These are phyloP conservation scores for Mus spicilegus DNA, from an alignment of 2,113 vertebrate genomes.

Conservation along the genomic window DNA sequence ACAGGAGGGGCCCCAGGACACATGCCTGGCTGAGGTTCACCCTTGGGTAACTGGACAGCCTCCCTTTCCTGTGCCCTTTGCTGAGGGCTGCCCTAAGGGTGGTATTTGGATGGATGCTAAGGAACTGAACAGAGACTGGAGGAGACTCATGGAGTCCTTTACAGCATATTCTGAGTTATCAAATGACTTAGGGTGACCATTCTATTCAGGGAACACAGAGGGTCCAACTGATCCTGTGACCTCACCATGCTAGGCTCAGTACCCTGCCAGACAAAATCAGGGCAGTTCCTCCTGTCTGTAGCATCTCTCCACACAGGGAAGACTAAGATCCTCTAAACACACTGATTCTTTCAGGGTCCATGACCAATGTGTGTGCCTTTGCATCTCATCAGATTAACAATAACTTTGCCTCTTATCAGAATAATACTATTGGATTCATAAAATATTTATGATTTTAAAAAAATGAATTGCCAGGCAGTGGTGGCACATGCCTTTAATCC, in stretches of 20 bases:
- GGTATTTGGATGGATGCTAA: not conserved
- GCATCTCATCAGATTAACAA: not conserved
- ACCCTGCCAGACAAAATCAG: not conserved
- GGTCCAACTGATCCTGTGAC: not conserved
- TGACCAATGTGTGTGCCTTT: not conserved
- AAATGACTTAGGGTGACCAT: constrained; percentile 2
- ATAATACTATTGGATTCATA: not conserved
- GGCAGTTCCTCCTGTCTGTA: not conserved
- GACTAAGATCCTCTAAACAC: not conserved
- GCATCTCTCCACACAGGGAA: not conserved
- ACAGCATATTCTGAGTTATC: constrained; percentile 3
- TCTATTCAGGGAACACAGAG: not conserved
- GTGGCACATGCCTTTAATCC: not conserved
- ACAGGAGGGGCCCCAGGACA: not conserved
- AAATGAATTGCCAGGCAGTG: not conserved
- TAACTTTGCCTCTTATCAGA: not conserved
- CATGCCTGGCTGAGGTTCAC: not conserved
- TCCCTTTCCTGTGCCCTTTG: not conserved
- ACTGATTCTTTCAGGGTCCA: not conserved
- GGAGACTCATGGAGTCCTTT: not conserved
- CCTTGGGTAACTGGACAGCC: not conserved
- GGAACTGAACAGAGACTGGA: not conserved
- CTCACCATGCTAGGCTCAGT: not conserved
- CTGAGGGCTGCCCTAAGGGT: not conserved
- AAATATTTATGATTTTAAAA: not conserved